These are phyloP conservation scores for Colius striatus DNA, from an alignment of 2,113 vertebrate species.

Conservation along the genomic window DNA sequence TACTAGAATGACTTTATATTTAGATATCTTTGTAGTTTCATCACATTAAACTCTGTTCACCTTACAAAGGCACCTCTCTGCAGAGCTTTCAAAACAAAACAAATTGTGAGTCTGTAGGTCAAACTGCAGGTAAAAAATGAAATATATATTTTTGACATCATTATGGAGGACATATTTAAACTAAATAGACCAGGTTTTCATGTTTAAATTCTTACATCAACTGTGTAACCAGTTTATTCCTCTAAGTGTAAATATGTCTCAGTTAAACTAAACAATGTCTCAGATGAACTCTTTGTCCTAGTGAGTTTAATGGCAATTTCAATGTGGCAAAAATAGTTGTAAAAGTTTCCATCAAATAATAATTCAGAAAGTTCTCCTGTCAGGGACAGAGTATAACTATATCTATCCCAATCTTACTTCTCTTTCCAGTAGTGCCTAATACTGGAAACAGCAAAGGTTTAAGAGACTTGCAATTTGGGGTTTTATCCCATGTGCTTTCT, in stretches of 20 bases:
- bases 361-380: neutral
- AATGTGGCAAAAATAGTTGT: neutral
- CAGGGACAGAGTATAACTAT: neutral
- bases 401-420: neutral
- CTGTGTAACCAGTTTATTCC: neutral
- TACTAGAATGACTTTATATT: conserved; percentile 17
- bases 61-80: neutral
- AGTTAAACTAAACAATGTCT: neutral
- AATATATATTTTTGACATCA: neutral
- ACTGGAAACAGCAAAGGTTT: neutral
- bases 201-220: neutral
- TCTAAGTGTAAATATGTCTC: neutral
- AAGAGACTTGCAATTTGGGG: neutral
- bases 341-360: neutral
- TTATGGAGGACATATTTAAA: neutral
- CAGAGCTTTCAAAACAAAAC: neutral
- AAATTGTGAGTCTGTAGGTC: neutral
- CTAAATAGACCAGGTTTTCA: neutral
- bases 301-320: neutral
- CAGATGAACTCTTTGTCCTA: neutral
- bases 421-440: neutral
- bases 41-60: neutral
- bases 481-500: neutral
- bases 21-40: neutral
- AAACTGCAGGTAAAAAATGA: neutral